A percentile compares a stretch with the other conserved stretches of the same genome.
Conservation (phyloP, 1,140 invertebrate genomes). For the Zaprionus tsacasi region DNA sequence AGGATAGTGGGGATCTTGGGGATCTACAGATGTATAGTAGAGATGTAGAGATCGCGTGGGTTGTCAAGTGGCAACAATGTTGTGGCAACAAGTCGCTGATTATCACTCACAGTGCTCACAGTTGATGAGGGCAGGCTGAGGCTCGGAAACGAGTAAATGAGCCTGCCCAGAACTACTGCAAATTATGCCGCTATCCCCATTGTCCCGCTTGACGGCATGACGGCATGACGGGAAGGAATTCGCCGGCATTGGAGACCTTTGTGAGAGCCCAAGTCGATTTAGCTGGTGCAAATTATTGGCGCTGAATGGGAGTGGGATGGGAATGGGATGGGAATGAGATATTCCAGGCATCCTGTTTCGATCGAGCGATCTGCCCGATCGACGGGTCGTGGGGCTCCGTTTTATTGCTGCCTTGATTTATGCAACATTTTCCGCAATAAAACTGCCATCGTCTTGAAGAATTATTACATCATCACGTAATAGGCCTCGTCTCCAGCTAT, state of each 20-base stretch:
- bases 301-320: conserved; percentile 61
- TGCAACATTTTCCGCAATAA: conserved; percentile 80
- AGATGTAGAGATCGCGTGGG: conserved; percentile 49
- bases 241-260: conserved; percentile 44
- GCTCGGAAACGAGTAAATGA: conserved; percentile 38
- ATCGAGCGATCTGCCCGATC: conserved; percentile 32
- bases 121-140: conserved; percentile 37
- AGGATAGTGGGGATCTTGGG: conserved; percentile 14
- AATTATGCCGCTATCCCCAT: conserved; percentile 61
- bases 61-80: conserved; percentile 60
- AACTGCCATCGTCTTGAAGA: conserved; percentile 75
- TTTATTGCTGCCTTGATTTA: conserved; percentile 79
- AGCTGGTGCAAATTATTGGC: conserved; percentile 61
- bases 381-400: conserved; percentile 46
- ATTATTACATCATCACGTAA: conserved; percentile 82
- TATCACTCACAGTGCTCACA: conserved; percentile 40
- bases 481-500: conserved; percentile 51
- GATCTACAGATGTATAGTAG: not conserved
- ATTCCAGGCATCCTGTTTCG: conserved; percentile 70
- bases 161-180: conserved; percentile 35
- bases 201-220: conserved; percentile 66
- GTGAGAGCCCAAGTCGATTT: conserved; percentile 40
- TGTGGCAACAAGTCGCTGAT: conserved; percentile 61
- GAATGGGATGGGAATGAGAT: conserved; percentile 66
- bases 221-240: conserved; percentile 63